Percentiles rank a stretch among this genome's conserved stretches.
These are phyloP conservation scores for Numenius arquata DNA, from an alignment of 2,113 vertebrate genomes.

Conservation along the genomic window DNA sequence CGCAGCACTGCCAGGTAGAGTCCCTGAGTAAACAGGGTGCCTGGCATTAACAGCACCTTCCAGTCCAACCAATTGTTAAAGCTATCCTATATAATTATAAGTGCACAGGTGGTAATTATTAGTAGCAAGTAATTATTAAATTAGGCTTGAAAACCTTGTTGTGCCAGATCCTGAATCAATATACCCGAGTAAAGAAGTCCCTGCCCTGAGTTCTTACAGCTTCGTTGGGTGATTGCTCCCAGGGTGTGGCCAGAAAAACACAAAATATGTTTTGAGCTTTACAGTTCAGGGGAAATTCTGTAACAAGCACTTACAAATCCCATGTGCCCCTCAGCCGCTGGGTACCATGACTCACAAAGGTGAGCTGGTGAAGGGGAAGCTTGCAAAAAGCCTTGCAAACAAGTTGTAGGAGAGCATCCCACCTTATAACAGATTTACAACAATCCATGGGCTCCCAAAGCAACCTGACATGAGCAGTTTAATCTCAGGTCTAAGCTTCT, in stretches of 20 bases:
- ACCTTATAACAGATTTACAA: not conserved
- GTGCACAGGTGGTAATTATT: not conserved
- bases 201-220: not conserved
- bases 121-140: slow-evolving; percentile 8
- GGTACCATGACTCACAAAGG: not conserved
- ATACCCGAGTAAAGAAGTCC: not conserved
- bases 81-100: not conserved
- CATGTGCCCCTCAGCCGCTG: rapidly evolving
- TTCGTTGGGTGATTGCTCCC: not conserved
- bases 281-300: not conserved
- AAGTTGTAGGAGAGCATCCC: not conserved
- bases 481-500: not conserved
- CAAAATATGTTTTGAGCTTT: not conserved
- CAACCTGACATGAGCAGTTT: not conserved
- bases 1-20: not conserved
- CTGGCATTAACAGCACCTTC: not conserved
- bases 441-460: not conserved
- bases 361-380: not conserved
- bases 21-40: not conserved
- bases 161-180: slow-evolving; percentile 2
- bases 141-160: slow-evolving; percentile 30
- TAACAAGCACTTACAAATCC: not conserved
- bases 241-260: not conserved
- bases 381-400: not conserved
- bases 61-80: not conserved